Evolutionary conservation across 2,113 vertebrate genomes (phyloP).

Genomic region (Sardina pilchardus): DNA sequence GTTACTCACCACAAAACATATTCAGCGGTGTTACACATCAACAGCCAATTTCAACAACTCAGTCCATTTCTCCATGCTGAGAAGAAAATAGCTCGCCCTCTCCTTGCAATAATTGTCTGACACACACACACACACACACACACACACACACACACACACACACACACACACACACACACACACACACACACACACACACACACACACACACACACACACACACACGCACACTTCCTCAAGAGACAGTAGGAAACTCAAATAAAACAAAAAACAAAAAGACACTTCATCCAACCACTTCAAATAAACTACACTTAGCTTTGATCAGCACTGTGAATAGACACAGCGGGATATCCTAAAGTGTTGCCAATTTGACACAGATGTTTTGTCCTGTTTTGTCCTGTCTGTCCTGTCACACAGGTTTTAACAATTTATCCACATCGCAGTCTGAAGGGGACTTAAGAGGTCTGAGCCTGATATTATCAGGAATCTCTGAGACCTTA

Average conservation of each 20-base stretch:
- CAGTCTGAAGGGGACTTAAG: not conserved
- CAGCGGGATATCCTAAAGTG: not conserved
- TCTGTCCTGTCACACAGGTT: not conserved
- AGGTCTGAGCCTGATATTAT: not conserved
- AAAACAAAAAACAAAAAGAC: too few species aligned
- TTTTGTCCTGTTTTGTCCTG: not conserved
- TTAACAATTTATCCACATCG: not conserved
- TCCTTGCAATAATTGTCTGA: not conserved
- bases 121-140: constrained; percentile 18
- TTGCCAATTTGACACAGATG: not conserved
- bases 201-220: not conserved
- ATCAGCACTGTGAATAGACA: not conserved
- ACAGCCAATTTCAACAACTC: not conserved
- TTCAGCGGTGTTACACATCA: not conserved
- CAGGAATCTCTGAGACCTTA: not conserved
- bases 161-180: too few species aligned
- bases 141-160: too few species aligned
- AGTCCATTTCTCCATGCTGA: not conserved
- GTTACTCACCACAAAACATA: constrained; percentile 21
- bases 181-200: constrained; percentile 17
- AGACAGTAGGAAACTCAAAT: too few species aligned
- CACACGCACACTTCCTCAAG: too few species aligned
- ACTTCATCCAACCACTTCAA: too few species aligned
- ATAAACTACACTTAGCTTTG: too few species aligned
- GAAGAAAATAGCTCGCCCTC: too few species aligned